Conservation (phyloP, 2,797 vertebrate genomes). For the Lithobates pipiens region DNA sequence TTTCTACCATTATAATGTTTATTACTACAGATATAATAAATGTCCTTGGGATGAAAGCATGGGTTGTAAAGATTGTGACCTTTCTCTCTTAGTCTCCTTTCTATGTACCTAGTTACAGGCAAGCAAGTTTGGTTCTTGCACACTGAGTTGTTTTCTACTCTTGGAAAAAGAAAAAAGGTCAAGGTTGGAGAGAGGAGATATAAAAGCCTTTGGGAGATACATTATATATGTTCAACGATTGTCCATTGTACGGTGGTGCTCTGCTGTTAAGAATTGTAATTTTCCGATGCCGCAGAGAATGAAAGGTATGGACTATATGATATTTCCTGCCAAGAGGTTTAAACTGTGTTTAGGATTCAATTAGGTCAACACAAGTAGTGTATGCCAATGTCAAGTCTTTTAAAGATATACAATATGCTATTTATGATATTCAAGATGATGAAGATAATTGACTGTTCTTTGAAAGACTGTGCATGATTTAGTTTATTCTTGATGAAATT, state of each 20-base stretch:
- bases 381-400: background rate
- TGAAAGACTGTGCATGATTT: too few relatives aligned
- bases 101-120: background rate
- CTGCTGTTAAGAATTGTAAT: too few relatives aligned
- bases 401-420: background rate
- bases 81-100: constrained; percentile 3
- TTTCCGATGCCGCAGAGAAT: too few relatives aligned
- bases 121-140: background rate
- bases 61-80: constrained; percentile 15
- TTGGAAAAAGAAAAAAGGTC: background rate
- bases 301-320: background rate
- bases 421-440: background rate
- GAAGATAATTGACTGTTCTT: background rate
- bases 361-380: background rate
- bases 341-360: background rate
- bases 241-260: background rate
- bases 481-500: too few relatives aligned
- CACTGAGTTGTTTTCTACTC: background rate
- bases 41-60: background rate
- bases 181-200: background rate
- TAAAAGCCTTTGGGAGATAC: background rate
- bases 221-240: background rate
- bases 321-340: background rate
- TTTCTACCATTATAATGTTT: constrained; percentile 12
- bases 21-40: background rate